Conservation (phyloP, 2,113 vertebrate genomes). For the Anguilla japonica region DNA sequence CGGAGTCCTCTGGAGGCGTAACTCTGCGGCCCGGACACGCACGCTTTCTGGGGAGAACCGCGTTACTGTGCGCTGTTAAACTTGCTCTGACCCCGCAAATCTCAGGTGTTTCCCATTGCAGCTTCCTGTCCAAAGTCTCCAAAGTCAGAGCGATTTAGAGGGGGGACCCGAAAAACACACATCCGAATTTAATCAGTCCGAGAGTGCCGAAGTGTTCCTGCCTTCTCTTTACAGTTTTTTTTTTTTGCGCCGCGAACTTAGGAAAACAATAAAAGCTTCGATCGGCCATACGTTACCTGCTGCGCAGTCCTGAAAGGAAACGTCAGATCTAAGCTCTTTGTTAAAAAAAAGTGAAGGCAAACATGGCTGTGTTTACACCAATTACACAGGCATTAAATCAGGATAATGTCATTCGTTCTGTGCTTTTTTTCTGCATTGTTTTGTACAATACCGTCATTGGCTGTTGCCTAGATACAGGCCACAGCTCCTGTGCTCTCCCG, state of each 20-base stretch:
- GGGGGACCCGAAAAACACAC: not conserved
- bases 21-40: not conserved
- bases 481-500: not conserved
- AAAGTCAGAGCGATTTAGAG: not conserved
- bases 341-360: not conserved
- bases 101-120: constrained; percentile 3
- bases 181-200: not conserved
- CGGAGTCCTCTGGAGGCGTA: not conserved
- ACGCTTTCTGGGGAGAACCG: not conserved
- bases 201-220: not conserved
- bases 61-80: not conserved
- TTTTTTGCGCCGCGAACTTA: not conserved
- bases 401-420: not conserved
- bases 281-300: not conserved
- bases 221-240: not conserved
- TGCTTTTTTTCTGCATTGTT: not conserved
- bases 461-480: not conserved
- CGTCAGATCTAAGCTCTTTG: not conserved
- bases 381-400: not conserved
- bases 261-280: not conserved
- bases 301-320: not conserved
- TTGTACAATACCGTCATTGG: not conserved
- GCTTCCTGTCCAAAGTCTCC: constrained; percentile 2
- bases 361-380: not conserved
- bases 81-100: not conserved